Base-by-base conservation (phyloP, 2,888 invertebrate genomes). In the Molanna angustata region DNA sequence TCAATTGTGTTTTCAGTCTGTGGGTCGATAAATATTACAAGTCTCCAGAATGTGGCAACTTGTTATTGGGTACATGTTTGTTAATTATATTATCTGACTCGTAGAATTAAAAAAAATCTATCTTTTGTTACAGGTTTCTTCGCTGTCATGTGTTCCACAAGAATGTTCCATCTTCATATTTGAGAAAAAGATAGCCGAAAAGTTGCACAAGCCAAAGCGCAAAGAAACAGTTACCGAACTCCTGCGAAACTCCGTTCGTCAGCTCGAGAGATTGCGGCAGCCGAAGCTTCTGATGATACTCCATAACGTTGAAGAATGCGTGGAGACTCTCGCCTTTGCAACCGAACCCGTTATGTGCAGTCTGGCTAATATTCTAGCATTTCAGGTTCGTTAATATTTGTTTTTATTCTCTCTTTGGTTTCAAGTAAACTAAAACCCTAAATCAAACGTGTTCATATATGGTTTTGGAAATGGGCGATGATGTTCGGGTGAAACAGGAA, bases 91-190 rank as follows among this genome's bases (percentile, higher is more conserved):
- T n/a, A n/a, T n/a, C n/a, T n/a, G n/a, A n/a, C n/a, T n/a, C n/a
- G n/a, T n/a, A n/a, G n/a, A n/a, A n/a, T n/a, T n/a, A n/a, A n/a
- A n/a, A n/a, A n/a, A n/a, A n/a, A 9, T 35, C 13, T 35, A 4
- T 35, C 9, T 41, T 35, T 41, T 19, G 19, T 14, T 6, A 17
- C 39, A 41, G 41, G 41, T 41, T 4, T 41, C 41, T 2, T 41
- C 41, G n/a, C 21, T 41, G 3, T 17, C 17, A 4, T 41, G 43
- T 27, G 22, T 43, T 14, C 45, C 42, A 6, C 80, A 95, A 95
- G 94, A 93, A 73, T 92, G 90, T 58, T 94, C 95, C 1, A 86
- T 96, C 59, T 95, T 95, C 73, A 79, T 94, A 51, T 94, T 95
- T 69, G 95, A 96, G 72, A 96, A 96, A 70, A 85, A 90, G 60